Conservation (phyloP, 2,113 vertebrate genomes). For the Sylvia atricapilla region DNA sequence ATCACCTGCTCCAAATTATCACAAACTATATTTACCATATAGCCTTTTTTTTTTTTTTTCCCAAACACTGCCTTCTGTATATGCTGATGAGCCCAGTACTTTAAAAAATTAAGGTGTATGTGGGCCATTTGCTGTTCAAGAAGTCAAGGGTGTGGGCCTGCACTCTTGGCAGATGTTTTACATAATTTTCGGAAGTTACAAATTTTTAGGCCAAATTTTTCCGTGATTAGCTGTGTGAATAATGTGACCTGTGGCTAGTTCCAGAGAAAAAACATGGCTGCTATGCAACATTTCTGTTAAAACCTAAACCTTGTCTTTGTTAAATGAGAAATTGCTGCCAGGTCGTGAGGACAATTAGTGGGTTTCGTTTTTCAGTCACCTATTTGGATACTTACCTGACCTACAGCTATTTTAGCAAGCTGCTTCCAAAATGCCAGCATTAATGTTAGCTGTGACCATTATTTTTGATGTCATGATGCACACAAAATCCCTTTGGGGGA, state of each 20-base stretch:
- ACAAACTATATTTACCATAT: neutral
- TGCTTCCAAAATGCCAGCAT: neutral
- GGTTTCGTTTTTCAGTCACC: neutral
- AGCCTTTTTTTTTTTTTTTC: no score
- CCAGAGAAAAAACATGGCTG: neutral
- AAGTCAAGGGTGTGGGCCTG: neutral
- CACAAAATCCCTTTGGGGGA: neutral
- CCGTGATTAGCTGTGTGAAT: neutral
- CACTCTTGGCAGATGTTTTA: neutral
- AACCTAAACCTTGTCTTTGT: neutral
- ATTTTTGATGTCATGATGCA: neutral
- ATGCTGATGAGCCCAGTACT: neutral
- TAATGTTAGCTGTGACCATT: neutral
- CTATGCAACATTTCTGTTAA: neutral
- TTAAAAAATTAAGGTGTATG: neutral
- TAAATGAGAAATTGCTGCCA: neutral
- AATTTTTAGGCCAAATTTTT: neutral
- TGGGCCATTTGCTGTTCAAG: neutral
- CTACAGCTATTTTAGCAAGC: neutral
- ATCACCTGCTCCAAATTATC: neutral
- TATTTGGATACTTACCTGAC: neutral
- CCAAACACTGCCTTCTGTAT: neutral
- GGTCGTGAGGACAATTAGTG: neutral
- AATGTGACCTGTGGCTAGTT: neutral
- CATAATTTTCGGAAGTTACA: neutral